Percentiles rank a stretch among this genome's conserved stretches.
Conservation (phyloP, 2,888 invertebrate genomes). For the Neoscelio sp. region DNA sequence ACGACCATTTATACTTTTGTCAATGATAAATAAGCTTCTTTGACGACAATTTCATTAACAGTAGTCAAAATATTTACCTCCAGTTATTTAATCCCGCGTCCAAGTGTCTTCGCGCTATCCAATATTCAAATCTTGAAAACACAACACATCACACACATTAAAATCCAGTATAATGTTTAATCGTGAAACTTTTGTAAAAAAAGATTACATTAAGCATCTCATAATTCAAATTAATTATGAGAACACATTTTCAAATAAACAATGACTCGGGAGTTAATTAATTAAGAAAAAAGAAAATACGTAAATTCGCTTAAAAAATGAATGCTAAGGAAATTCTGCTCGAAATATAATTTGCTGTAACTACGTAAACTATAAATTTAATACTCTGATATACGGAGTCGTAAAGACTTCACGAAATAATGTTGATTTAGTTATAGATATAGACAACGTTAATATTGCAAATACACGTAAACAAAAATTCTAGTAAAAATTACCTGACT, state of each 20-base stretch:
- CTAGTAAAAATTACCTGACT: too few species aligned
- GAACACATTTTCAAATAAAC: not conserved
- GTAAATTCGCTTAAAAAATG: too few species aligned
- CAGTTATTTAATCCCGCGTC: conserved; percentile 45
- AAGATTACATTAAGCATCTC: too few species aligned
- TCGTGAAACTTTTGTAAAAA: conserved; percentile 40
- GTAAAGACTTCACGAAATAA: not conserved
- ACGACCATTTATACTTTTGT: too few species aligned
- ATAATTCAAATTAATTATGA: conserved; percentile 3
- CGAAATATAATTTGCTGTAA: not conserved
- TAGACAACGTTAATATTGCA: too few species aligned
- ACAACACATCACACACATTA: conserved; percentile 44
- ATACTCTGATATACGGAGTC: not conserved
- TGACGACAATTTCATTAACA: too few species aligned
- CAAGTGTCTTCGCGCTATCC: conserved; percentile 19
- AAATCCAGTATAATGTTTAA: not conserved
- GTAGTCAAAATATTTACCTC: conserved; percentile 37
- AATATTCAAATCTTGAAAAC: conserved; percentile 47
- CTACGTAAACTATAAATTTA: conserved; percentile 6
- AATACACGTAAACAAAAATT: too few species aligned
- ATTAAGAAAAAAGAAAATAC: not conserved
- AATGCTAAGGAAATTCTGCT: not conserved
- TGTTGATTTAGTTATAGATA: too few species aligned
- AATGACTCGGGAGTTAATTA: not conserved
- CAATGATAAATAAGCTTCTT: too few species aligned